Percentiles rank a stretch among this genome's conserved stretches.
Conservation (phyloP, 2,888 invertebrate species). For the Brenthis hecate region DNA sequence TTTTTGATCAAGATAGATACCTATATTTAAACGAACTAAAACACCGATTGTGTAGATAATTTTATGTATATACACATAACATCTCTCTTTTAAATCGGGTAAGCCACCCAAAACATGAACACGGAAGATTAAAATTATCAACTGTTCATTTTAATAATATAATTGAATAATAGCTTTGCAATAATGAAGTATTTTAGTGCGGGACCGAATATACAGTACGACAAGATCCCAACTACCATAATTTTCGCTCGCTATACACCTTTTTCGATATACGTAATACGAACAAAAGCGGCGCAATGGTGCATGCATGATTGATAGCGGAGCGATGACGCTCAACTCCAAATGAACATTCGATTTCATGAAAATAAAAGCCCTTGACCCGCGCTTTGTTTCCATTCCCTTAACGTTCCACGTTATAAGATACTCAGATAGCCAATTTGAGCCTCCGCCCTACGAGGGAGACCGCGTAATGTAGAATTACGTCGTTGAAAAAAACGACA, state of each 20-base stretch:
- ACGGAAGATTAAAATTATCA: slow-evolving; percentile 25
- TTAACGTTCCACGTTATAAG: slow-evolving; percentile 34
- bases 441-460: slow-evolving; percentile 50
- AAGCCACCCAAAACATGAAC: background rate
- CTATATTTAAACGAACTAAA: too few species aligned
- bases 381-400: slow-evolving; percentile 43
- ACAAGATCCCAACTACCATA: slow-evolving; percentile 73
- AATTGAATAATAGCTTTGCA: slow-evolving; percentile 69
- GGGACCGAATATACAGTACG: slow-evolving; percentile 34
- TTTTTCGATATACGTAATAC: slow-evolving; percentile 78
- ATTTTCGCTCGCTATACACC: slow-evolving; percentile 69
- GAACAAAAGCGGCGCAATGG: slow-evolving; percentile 80
- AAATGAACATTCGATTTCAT: slow-evolving; percentile 64
- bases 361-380: slow-evolving; percentile 74
- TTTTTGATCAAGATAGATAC: too few species aligned
- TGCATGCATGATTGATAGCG: slow-evolving; percentile 81
- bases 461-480: slow-evolving; percentile 61
- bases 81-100: too few species aligned
- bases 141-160: slow-evolving; percentile 65
- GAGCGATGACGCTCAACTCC: slow-evolving; percentile 61
- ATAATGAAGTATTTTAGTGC: slow-evolving; percentile 47
- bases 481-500: slow-evolving; percentile 66
- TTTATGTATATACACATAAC: too few species aligned
- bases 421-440: slow-evolving; percentile 58
- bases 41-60: too few species aligned